Percentiles rank a stretch among this genome's conserved stretches.
phyloP scores from a whole-genome alignment of 2,888 invertebrate genomes.

The Eilema griseolum region DNA sequence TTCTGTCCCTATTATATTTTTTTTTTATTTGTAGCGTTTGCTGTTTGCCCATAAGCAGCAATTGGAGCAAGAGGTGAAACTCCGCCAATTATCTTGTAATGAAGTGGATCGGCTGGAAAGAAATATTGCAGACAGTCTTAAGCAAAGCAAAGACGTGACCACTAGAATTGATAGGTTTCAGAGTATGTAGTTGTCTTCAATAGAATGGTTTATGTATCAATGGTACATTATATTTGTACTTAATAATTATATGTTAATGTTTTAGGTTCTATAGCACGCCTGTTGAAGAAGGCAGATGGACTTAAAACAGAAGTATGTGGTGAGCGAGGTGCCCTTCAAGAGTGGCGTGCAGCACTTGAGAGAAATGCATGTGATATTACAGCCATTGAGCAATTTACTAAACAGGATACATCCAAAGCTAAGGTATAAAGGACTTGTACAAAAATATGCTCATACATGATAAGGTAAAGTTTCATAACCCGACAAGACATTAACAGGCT shows the following conservation, averaged over 20 bases:
- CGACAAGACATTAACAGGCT: too few relatives aligned
- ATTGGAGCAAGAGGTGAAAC: constrained; percentile 89
- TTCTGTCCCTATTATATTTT: background rate
- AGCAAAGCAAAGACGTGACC: constrained; percentile 78
- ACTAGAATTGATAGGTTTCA: constrained; percentile 77
- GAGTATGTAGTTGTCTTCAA: constrained; percentile 47
- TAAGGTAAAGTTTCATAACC: background rate
- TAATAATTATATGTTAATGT: background rate
- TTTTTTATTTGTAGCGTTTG: constrained; percentile 82
- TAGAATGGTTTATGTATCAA: background rate
- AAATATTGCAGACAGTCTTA: constrained; percentile 78
- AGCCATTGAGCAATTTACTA: constrained; percentile 90
- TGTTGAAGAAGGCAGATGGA: constrained; percentile 88
- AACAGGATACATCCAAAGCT: constrained; percentile 90
- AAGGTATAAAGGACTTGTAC: constrained; percentile 72
- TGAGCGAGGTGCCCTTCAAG: constrained; percentile 89
- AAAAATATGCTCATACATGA: background rate
- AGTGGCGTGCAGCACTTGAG: constrained; percentile 91
- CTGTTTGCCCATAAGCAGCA: constrained; percentile 90
- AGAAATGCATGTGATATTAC: constrained; percentile 90
- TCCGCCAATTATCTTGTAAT: constrained; percentile 80
- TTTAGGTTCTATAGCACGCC: constrained; percentile 83
- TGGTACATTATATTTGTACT: background rate
- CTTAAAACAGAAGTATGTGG: constrained; percentile 90
- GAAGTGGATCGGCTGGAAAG: constrained; percentile 80